Conservation (phyloP, 1,140 invertebrate species). For the Yoshiicerus persimilis region DNA sequence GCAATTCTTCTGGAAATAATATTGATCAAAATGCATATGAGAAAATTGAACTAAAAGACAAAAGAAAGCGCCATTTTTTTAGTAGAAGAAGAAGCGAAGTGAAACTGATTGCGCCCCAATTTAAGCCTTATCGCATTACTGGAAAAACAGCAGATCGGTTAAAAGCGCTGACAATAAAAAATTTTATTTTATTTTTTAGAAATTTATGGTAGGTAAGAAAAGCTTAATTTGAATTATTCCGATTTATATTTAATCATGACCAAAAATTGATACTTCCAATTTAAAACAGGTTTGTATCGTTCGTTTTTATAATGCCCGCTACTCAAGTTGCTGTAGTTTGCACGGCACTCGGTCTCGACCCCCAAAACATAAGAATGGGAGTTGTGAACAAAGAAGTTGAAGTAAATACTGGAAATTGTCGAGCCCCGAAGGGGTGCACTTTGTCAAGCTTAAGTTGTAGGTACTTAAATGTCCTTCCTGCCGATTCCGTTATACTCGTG, state of each 20-base stretch:
- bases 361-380: constrained; percentile 76
- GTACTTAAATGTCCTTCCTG: not conserved
- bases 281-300: constrained; percentile 81
- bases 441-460: constrained; percentile 3
- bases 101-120: not conserved
- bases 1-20: constrained; percentile 32
- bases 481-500: not conserved
- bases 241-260: not conserved
- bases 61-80: not conserved
- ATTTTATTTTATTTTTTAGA: constrained; percentile 64
- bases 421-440: not conserved
- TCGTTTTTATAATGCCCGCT: constrained; percentile 86
- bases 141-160: constrained; percentile 4
- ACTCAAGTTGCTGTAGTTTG: constrained; percentile 92
- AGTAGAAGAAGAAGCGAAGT: not conserved
- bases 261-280: too few relatives aligned
- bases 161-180: constrained; percentile 64
- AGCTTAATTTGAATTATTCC: not conserved
- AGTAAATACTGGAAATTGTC: not conserved
- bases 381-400: constrained; percentile 81
- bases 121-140: not conserved
- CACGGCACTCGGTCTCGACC: constrained; percentile 86
- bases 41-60: not conserved
- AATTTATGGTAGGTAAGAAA: constrained; percentile 64
- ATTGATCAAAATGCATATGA: not conserved